phyloP scores from a whole-genome alignment of 2,113 vertebrate genomes.

The Phycodurus eques region DNA sequence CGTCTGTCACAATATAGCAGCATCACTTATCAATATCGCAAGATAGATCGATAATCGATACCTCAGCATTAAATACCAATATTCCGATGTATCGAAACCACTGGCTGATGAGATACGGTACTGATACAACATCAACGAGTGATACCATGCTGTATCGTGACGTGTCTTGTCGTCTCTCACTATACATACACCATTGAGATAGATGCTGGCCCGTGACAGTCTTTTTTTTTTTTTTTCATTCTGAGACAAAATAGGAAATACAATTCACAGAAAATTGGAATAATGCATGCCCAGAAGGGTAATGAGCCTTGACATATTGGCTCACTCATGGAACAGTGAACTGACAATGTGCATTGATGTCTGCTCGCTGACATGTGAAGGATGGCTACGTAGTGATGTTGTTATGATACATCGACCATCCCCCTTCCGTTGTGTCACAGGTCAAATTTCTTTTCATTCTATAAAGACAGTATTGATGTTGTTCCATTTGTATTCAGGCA shows the following conservation, averaged over 20 bases:
- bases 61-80: too few relatives aligned
- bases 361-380: neutral
- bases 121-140: too few relatives aligned
- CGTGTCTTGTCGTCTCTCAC: too few relatives aligned
- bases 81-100: too few relatives aligned
- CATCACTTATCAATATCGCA: too few relatives aligned
- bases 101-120: too few relatives aligned
- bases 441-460: neutral
- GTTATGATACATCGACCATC: neutral
- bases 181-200: neutral
- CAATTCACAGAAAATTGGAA: neutral
- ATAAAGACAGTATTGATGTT: neutral
- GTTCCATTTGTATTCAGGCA: constrained; percentile 24
- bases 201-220: neutral
- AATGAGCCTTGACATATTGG: neutral
- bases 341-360: neutral
- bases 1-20: neutral
- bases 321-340: neutral
- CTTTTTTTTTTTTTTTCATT: neutral
- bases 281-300: neutral
- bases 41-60: too few relatives aligned
- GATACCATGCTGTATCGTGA: too few relatives aligned
- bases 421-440: neutral
- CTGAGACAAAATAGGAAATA: neutral
- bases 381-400: neutral